Conservation (phyloP, 2,888 invertebrate species). For the Macrosiphum euphorbiae region DNA sequence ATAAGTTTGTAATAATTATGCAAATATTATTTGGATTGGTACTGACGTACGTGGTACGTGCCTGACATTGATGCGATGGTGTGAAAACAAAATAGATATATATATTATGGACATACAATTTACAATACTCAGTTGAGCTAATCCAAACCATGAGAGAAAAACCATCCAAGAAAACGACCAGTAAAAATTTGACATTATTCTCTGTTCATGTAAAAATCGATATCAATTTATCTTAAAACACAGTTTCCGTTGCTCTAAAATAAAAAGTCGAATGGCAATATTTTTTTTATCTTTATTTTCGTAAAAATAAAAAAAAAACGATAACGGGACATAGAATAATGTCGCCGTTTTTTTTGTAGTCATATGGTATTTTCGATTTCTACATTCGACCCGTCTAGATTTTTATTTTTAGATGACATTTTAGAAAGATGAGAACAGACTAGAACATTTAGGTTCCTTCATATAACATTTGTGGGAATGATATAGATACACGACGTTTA, state of each 20-base stretch:
- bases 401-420: neutral
- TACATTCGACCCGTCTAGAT: neutral
- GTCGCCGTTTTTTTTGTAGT: constrained; percentile 2
- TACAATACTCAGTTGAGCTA: neutral
- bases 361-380: neutral
- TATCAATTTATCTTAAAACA: constrained; percentile 39
- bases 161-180: neutral
- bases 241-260: constrained; percentile 29
- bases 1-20: neutral
- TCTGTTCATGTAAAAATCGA: constrained; percentile 42
- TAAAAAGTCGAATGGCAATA: constrained; percentile 40
- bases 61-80: neutral
- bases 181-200: constrained; percentile 24
- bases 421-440: constrained; percentile 2
- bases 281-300: constrained; percentile 10
- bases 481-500: neutral
- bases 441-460: neutral
- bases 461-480: neutral
- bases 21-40: neutral
- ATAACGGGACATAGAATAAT: constrained; percentile 41
- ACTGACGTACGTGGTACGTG: neutral
- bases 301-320: neutral
- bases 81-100: neutral
- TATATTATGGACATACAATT: neutral
- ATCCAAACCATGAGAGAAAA: neutral